Evolutionary conservation across 2,797 vertebrate species (phyloP).

Genomic region (Manis javanica): DNA sequence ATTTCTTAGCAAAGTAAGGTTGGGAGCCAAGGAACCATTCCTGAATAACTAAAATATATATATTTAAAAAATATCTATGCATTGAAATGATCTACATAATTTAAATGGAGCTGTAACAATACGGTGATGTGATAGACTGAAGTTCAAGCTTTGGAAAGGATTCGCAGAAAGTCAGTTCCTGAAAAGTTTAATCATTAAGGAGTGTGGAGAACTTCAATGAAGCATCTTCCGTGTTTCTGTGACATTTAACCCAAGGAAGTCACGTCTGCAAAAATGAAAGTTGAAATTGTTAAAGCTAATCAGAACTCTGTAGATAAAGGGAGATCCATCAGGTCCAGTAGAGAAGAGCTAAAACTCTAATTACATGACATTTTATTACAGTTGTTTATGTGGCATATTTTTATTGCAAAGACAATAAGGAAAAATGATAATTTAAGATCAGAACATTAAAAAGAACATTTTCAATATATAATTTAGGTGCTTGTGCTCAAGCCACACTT

Average conservation of each 20-base stretch:
- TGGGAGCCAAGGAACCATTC: not conserved
- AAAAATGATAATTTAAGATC: not conserved
- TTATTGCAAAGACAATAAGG: not conserved
- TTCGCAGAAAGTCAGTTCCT: constrained; percentile 77
- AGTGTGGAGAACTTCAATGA: constrained; percentile 69
- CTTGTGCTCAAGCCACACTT: not conserved
- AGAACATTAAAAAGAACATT: not conserved
- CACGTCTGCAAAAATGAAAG: constrained; percentile 78
- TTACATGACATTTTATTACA: not conserved
- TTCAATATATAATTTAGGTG: not conserved
- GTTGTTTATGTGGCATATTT: not conserved
- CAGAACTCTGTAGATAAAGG: not conserved
- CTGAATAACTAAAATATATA: not conserved
- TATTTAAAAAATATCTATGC: not conserved
- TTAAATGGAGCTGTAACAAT: constrained; percentile 53
- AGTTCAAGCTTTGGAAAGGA: constrained; percentile 26
- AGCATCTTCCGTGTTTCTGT: constrained; percentile 73
- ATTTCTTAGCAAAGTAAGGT: not conserved
- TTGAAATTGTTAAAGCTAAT: constrained; percentile 27
- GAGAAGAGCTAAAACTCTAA: not conserved
- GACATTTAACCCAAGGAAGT: constrained; percentile 72
- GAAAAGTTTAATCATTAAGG: constrained; percentile 61
- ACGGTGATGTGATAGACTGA: constrained; percentile 67
- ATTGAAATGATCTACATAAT: constrained; percentile 39
- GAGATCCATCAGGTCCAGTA: not conserved